phyloP scores from a whole-genome alignment of 2,888 invertebrate genomes.

The Epistrophella euchroma region DNA sequence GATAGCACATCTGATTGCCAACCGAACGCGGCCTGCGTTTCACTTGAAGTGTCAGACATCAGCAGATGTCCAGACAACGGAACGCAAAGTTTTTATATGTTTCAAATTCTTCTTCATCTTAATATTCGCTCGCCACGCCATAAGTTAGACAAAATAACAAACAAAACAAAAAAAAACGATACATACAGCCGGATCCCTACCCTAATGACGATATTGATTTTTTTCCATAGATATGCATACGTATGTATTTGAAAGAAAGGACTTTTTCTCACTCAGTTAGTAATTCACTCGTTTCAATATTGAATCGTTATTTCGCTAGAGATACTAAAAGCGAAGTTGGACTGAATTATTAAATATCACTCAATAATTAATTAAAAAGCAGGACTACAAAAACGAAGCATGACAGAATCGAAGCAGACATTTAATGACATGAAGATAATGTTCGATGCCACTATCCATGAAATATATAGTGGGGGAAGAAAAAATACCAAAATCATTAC shows the following conservation, averaged over 20 bases:
- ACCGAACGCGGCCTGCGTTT: neutral
- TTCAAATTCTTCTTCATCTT: neutral
- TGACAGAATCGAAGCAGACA: neutral
- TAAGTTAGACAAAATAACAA: neutral
- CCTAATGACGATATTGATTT: neutral
- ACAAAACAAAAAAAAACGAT: neutral
- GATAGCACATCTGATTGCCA: neutral
- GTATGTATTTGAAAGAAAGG: no score
- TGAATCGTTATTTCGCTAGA: no score
- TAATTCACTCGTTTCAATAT: no score
- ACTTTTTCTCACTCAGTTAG: no score
- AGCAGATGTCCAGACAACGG: neutral
- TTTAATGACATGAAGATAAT: neutral
- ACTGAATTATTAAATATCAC: neutral
- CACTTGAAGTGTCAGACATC: neutral
- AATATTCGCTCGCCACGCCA: conserved; percentile 5
- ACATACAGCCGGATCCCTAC: neutral
- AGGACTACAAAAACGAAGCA: neutral
- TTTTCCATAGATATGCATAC: no score
- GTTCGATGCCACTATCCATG: neutral
- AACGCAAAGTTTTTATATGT: neutral
- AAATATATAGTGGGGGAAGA: neutral
- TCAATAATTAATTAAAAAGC: neutral
- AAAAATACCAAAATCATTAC: neutral
- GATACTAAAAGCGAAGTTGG: no score